phyloP scores from a whole-genome alignment of 2,797 vertebrate genomes.

The Pagetopsis macropterus region DNA sequence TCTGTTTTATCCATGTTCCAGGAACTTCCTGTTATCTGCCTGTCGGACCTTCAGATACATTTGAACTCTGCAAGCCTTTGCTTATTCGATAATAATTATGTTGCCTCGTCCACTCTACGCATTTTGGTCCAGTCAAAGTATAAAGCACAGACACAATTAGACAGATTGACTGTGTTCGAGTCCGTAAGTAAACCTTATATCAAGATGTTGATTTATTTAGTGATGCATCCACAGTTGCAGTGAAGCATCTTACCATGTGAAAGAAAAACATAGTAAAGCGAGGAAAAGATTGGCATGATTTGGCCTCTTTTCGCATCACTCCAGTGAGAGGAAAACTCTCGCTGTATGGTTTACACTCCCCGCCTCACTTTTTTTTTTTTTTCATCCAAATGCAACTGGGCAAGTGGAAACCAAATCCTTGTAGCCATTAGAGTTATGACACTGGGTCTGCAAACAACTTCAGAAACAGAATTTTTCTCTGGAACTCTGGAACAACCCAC shows the following conservation, averaged over 20 bases:
- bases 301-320: conserved; percentile 16
- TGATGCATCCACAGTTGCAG: conserved; percentile 18
- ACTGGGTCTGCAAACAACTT: conserved; percentile 42
- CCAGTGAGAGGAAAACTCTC: not conserved
- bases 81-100: too few species aligned
- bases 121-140: too few species aligned
- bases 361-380: conserved; percentile 9
- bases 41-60: too few species aligned
- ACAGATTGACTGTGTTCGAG: not conserved
- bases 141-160: too few species aligned
- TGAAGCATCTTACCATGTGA: conserved; percentile 5
- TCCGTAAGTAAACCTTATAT: not conserved
- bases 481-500: conserved; percentile 47
- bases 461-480: conserved; percentile 30
- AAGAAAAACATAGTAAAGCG: not conserved
- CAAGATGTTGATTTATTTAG: conserved; percentile 9
- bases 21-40: too few species aligned
- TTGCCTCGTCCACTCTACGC: too few species aligned
- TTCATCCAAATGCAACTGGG: conserved; percentile 23
- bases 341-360: conserved; percentile 21
- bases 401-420: conserved; percentile 48
- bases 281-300: conserved; percentile 11
- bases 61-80: too few species aligned
- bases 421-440: conserved; percentile 50
- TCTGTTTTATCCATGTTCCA: too few species aligned